phyloP scores from a whole-genome alignment of 2,888 invertebrate species.

The Tortrix viridana region DNA sequence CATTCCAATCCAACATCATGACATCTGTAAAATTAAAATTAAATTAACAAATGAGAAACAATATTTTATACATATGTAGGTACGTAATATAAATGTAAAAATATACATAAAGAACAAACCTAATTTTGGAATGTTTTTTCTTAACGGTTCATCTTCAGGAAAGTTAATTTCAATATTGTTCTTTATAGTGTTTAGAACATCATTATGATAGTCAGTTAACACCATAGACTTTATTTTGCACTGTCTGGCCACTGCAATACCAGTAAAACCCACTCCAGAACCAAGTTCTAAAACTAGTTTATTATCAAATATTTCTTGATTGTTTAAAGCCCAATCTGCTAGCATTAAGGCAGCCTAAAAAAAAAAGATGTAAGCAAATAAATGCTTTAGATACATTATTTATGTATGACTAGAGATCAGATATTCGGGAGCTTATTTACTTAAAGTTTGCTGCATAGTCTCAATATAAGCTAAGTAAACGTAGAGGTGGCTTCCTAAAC shows the following conservation, averaged over 20 bases:
- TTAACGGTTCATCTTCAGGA: constrained; percentile 40
- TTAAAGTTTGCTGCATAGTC: too few relatives aligned
- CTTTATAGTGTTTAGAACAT: constrained; percentile 85
- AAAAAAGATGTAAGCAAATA: constrained; percentile 24
- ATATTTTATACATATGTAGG: too few relatives aligned
- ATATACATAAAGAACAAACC: constrained; percentile 6
- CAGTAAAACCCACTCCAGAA: constrained; percentile 90
- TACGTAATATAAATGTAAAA: too few relatives aligned
- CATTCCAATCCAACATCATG: constrained; percentile 67
- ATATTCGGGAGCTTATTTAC: too few relatives aligned
- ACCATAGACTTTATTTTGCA: constrained; percentile 82
- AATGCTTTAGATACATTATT: not conserved
- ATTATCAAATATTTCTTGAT: constrained; percentile 75
- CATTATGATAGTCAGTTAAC: constrained; percentile 88
- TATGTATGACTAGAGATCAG: too few relatives aligned
- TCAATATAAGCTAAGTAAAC: too few relatives aligned
- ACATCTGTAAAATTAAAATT: constrained; percentile 56
- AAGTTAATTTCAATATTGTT: constrained; percentile 87
- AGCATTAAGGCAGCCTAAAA: constrained; percentile 88
- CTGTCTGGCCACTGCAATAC: constrained; percentile 84
- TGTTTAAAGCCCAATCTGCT: constrained; percentile 87
- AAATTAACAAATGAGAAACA: constrained; percentile 1
- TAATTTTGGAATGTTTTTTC: constrained; percentile 17
- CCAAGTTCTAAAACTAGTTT: constrained; percentile 90
- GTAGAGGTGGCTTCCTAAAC: too few relatives aligned